phyloP scores from a whole-genome alignment of 2,113 vertebrate genomes.

The Lucifuga dentata region DNA sequence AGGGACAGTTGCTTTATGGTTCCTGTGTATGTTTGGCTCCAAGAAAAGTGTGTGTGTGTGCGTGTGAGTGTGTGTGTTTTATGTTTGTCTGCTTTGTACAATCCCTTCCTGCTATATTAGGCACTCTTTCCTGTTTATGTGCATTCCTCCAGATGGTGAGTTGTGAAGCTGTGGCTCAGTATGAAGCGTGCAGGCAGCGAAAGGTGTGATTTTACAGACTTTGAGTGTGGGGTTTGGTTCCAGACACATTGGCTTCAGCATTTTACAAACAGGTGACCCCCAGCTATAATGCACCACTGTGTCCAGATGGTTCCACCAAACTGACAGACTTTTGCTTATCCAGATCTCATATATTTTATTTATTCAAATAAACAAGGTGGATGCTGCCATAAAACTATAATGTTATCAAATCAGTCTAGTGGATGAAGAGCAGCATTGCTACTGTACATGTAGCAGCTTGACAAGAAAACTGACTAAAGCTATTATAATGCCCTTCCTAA shows the following conservation, averaged over 20 bases:
- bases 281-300: slow-evolving; percentile 29
- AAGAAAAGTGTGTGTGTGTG: background rate
- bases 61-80: background rate
- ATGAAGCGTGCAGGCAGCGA: slow-evolving; percentile 20
- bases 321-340: no score
- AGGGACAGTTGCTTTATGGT: background rate
- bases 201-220: slow-evolving; percentile 48
- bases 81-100: slow-evolving; percentile 1
- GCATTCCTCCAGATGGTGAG: slow-evolving; percentile 44
- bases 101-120: slow-evolving; percentile 1
- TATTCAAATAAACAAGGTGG: no score
- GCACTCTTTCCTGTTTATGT: slow-evolving; percentile 27
- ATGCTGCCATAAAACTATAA: no score
- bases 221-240: slow-evolving; percentile 15
- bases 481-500: no score
- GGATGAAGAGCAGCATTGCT: no score
- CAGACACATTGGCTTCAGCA: slow-evolving; percentile 26
- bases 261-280: slow-evolving; percentile 14
- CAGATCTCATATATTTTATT: no score
- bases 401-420: no score
- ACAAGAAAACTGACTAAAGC: no score
- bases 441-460: no score
- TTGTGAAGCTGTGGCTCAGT: slow-evolving; percentile 23
- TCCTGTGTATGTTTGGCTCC: background rate
- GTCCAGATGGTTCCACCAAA: no score